Percentiles rank a stretch among this genome's conserved stretches.
Evolutionary conservation across 2,797 vertebrate species (phyloP).

Genomic region (Phrynocephalus guinanensis): DNA sequence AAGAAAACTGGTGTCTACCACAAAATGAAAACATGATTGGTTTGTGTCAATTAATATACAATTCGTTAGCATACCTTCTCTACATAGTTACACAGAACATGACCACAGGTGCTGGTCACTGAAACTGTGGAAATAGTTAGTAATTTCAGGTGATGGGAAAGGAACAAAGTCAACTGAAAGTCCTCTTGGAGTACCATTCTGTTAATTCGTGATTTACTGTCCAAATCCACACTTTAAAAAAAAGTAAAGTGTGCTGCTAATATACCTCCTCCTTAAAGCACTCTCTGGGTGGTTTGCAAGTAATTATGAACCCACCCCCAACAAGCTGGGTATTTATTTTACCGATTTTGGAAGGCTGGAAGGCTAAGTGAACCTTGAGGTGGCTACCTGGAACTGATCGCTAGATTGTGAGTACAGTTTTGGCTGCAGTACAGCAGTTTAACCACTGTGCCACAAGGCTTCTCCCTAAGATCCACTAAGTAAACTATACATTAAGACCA

Average conservation of each 20-base stretch:
- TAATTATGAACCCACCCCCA: too few relatives aligned
- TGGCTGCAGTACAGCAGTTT: too few relatives aligned
- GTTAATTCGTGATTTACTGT: conserved; percentile 9
- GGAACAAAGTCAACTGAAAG: conserved; percentile 15
- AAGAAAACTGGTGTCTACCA: conserved; percentile 11
- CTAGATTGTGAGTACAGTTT: too few relatives aligned
- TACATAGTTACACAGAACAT: not conserved
- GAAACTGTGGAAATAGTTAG: not conserved
- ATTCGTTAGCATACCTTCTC: too few relatives aligned
- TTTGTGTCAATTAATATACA: conserved; percentile 10
- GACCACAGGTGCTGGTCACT: not conserved
- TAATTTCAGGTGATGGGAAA: not conserved
- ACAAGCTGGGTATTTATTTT: too few relatives aligned
- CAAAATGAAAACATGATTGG: conserved; percentile 15
- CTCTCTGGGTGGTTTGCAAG: too few relatives aligned
- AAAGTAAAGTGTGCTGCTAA: too few relatives aligned
- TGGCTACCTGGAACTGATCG: too few relatives aligned
- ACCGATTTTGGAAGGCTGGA: too few relatives aligned
- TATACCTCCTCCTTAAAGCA: too few relatives aligned
- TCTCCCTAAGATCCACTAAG: conserved; percentile 19
- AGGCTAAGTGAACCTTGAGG: too few relatives aligned
- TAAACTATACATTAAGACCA: conserved; percentile 3
- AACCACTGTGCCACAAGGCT: too few relatives aligned
- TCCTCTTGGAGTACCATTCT: conserved; percentile 4
- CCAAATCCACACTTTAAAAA: not conserved